Evolutionary conservation across 1,140 invertebrate species (phyloP).

Genomic region (Formica selysi): DNA sequence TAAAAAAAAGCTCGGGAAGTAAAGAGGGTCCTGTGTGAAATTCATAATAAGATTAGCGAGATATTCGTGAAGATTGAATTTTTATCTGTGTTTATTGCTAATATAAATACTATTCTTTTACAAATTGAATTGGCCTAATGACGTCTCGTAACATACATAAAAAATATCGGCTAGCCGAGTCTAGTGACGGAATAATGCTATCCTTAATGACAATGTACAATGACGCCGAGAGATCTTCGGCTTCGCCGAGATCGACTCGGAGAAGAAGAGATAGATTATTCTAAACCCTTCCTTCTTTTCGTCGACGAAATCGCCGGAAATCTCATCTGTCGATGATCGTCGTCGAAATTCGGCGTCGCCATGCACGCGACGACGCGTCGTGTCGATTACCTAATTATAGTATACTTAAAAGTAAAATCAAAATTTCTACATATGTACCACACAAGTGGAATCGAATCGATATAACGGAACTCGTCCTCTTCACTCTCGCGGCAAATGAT

Average conservation of each 20-base stretch:
- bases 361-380: conserved; percentile 6
- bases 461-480: conserved; percentile 12
- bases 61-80: conserved; percentile 32
- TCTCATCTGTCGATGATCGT: conserved; percentile 22
- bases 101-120: conserved; percentile 83
- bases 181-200: conserved; percentile 65
- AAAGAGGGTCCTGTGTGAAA: neutral
- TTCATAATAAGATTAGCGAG: neutral
- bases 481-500: neutral
- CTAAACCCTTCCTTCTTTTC: neutral
- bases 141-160: conserved; percentile 69
- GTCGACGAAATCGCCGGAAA: neutral
- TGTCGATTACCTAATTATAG: conserved; percentile 51
- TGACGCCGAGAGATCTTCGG: conserved; percentile 18
- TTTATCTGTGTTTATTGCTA: conserved; percentile 80
- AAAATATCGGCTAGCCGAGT: conserved; percentile 77
- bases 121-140: conserved; percentile 77
- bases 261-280: neutral
- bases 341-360: conserved; percentile 26
- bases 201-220: conserved; percentile 61
- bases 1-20: too few relatives aligned
- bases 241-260: neutral
- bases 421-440: conserved; percentile 32
- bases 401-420: conserved; percentile 47
- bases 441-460: conserved; percentile 19